Conservation (phyloP, 2,888 invertebrate genomes). For the Meteorus colon region DNA sequence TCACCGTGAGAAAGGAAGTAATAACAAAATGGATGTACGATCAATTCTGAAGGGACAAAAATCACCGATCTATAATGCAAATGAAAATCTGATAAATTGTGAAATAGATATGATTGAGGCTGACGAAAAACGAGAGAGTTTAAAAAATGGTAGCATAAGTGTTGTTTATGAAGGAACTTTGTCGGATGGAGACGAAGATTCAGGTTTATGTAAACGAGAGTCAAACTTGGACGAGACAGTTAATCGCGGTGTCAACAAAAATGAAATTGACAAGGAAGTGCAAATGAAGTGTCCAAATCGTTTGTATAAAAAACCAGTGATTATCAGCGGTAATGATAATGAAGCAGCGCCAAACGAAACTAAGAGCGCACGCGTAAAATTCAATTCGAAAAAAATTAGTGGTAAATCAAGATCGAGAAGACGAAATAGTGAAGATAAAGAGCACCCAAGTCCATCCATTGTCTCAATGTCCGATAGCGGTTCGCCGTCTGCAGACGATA, state of each 20-base stretch:
- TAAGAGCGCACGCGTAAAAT: slow-evolving; percentile 64
- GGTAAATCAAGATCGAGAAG: slow-evolving; percentile 46
- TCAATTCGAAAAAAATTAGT: slow-evolving; percentile 60
- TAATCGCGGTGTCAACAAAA: slow-evolving; percentile 25
- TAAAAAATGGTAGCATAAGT: not conserved
- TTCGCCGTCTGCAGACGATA: slow-evolving; percentile 58
- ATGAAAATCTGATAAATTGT: not conserved
- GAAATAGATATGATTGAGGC: not conserved
- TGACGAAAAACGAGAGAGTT: not conserved
- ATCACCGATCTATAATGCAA: not conserved
- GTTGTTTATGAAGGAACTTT: not conserved
- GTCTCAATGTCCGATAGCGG: slow-evolving; percentile 70
- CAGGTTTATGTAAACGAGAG: not conserved
- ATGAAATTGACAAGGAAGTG: not conserved
- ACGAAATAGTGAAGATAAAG: slow-evolving; percentile 17
- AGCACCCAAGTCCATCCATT: slow-evolving; percentile 65
- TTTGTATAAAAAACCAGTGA: slow-evolving; percentile 49
- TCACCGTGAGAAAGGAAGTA: not conserved
- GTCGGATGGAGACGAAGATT: not conserved
- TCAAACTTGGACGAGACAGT: not conserved
- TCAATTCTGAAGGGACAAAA: not conserved
- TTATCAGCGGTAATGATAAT: slow-evolving; percentile 53
- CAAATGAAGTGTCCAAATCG: not conserved
- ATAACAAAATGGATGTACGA: not conserved
- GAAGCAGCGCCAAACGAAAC: slow-evolving; percentile 60